phyloP scores from a whole-genome alignment of 2,113 vertebrate species.

The Panurus biarmicus region DNA sequence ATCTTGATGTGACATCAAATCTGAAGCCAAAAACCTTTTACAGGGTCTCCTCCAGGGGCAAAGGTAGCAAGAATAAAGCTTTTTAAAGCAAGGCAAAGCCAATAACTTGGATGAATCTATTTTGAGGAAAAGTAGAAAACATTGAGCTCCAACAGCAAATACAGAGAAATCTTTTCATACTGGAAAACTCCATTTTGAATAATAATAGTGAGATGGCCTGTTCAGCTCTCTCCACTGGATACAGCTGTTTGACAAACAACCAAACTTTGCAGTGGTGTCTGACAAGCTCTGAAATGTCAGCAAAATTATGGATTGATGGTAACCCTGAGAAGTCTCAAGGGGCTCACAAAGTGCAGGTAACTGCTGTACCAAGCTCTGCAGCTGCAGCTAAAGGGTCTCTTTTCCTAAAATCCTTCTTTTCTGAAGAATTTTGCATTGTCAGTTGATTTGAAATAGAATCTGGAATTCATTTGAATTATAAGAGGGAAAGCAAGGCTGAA shows the following conservation, averaged over 20 bases:
- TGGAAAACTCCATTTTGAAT: neutral
- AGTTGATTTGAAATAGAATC: neutral
- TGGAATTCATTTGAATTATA: neutral
- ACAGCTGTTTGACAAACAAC: neutral
- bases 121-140: neutral
- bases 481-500: neutral
- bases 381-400: neutral
- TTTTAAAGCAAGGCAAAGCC: neutral
- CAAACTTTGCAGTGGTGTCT: neutral
- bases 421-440: neutral
- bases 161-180: neutral
- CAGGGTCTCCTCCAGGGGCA: neutral
- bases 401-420: neutral
- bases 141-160: neutral
- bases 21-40: neutral
- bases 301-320: neutral
- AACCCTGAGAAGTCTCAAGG: neutral
- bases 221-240: neutral
- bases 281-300: neutral
- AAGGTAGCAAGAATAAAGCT: neutral
- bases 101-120: neutral
- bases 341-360: neutral
- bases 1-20: neutral
- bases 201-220: neutral
- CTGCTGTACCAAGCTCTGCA: neutral